Base-by-base conservation (phyloP, 2,888 invertebrate species). In the Hirtodrosophila cameraria region DNA sequence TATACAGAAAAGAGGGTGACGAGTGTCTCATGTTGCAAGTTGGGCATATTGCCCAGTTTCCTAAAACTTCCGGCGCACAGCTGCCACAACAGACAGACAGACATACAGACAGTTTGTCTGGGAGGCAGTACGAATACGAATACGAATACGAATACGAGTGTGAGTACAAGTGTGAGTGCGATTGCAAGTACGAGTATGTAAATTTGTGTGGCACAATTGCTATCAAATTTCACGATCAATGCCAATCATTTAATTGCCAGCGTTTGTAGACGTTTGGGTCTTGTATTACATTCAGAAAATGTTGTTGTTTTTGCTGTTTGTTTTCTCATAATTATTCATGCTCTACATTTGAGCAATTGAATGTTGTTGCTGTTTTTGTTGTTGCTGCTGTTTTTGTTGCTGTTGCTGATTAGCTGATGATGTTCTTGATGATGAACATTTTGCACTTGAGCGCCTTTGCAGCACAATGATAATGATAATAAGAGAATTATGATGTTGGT, bases 221-320 rank as follows among this genome's bases (percentile, higher is more conserved):
- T 79, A 79, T 79, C 86, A 63, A 82, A 68, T 79, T 79, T 79
- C 86, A 79, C 59, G 86, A 79, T 79, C 86, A 85, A 79, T 79
- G 86, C 80, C 79, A 86, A 79, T 82, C 86, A 82, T 75, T 82
- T 82, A 82, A 85, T 82, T 82, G 83, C 62, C 71, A 36, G 54
- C 13, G 16, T 54, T 54, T 48, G 15, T 23, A 28, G 45, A 33
- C 27, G 6, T 59, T 46, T 67, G 25, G 59, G 52, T 45, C 33
- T 53, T 58, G 28, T 62, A 38, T 67, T 46, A 20, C 38, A 25
- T 8, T 11, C 33, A 12, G 31, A 23, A 46, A 30, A 30, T 53
- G 38, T 20, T 57, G 43, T 12, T 61, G 64, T 15, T 31, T 20
- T 13, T 45, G 18, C 28, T 52, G 38, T 13, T 49, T 53, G 30